Conservation (phyloP, 2,113 vertebrate genomes). For the Lepus europaeus region DNA sequence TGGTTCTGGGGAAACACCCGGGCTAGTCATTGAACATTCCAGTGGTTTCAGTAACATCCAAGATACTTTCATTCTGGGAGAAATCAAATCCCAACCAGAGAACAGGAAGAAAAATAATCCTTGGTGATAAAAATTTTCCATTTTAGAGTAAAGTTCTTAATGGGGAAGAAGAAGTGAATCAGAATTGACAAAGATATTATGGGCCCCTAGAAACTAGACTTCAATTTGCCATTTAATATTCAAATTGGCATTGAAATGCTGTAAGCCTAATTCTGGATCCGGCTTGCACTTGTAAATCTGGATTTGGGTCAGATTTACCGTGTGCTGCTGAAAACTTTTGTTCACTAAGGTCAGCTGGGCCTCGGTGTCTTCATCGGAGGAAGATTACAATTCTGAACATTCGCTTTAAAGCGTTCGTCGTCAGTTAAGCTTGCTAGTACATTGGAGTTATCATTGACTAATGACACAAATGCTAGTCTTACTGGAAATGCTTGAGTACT, state of each 20-base stretch:
- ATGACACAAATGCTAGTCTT: background rate
- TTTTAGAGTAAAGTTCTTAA: conserved; percentile 58
- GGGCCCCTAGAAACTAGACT: conserved; percentile 35
- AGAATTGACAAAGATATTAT: background rate
- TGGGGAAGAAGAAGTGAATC: conserved; percentile 51
- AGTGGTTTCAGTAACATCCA: conserved; percentile 53
- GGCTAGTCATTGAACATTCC: conserved; percentile 62
- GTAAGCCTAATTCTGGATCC: background rate
- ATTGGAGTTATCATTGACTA: background rate
- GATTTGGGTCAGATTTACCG: background rate
- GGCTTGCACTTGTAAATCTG: background rate
- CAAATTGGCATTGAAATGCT: background rate
- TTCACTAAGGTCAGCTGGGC: background rate
- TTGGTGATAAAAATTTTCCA: conserved; percentile 55
- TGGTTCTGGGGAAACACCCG: conserved; percentile 62
- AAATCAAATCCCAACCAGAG: conserved; percentile 62
- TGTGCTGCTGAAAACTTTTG: background rate
- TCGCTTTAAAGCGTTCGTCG: background rate
- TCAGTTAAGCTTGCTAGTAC: background rate
- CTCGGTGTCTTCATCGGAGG: background rate
- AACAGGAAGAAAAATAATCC: conserved; percentile 62
- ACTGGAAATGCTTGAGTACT: conserved; percentile 4
- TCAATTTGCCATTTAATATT: conserved; percentile 11
- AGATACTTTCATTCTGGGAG: conserved; percentile 38
- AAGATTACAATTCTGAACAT: background rate